phyloP scores from a whole-genome alignment of 2,888 invertebrate genomes.

The Chrysopilus asiliformis region DNA sequence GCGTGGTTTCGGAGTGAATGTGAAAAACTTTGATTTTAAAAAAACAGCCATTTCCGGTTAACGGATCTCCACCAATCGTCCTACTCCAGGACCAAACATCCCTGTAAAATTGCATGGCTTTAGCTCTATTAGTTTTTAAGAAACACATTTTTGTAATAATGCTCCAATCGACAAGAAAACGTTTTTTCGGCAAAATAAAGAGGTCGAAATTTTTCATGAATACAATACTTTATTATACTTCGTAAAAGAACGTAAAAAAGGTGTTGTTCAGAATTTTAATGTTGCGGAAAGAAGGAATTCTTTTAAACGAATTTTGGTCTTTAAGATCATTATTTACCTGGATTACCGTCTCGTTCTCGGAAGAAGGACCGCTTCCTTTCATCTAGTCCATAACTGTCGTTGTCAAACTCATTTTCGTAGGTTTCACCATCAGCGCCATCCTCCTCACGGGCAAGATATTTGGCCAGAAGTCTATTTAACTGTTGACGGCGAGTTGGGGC shows the following conservation, averaged over 20 bases:
- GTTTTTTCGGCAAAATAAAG: no score
- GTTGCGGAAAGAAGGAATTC: not conserved
- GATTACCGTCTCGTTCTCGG: constrained; percentile 31
- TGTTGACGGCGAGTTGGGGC: constrained; percentile 23
- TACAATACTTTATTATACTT: not conserved
- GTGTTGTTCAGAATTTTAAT: not conserved
- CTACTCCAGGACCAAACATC: no score
- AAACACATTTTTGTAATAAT: no score
- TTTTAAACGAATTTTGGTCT: not conserved
- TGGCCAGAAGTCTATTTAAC: constrained; percentile 31
- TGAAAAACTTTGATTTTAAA: no score
- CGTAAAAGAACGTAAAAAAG: no score
- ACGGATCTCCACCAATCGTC: no score
- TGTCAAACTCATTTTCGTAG: constrained; percentile 27
- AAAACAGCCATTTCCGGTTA: no score
- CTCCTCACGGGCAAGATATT: constrained; percentile 30
- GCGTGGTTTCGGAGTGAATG: no score
- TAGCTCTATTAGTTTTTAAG: no score
- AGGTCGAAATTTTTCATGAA: not conserved
- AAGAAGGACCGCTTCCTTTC: constrained; percentile 30
- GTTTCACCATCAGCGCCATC: constrained; percentile 20
- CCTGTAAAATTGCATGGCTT: no score
- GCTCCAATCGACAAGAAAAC: no score
- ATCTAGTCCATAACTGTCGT: constrained; percentile 23
- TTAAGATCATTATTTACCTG: constrained; percentile 23